Evolutionary conservation across 37 sponge, comb jelly and placozoan genomes (phyloP), one percentile per base, ranked within the genome.

Genomic region (Petrosia ficiformis): DNA sequence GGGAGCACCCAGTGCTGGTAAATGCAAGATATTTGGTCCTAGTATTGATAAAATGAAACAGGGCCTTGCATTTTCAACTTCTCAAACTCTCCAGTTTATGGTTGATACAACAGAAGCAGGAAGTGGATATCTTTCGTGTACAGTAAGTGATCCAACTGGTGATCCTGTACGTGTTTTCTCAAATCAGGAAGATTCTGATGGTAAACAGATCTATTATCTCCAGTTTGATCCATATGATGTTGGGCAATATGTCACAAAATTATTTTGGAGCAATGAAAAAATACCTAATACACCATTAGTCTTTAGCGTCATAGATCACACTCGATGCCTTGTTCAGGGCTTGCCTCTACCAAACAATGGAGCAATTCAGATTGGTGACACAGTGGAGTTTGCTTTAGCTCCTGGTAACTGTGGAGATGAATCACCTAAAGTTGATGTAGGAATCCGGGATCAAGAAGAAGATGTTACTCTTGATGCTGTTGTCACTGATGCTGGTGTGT

Each of bases 21-120:
- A 84, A 34, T 79, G 92, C 39, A 73, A 42, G 44, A 85, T 76
- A 0, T 79, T 76, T 31, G 92, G 87, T 3, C 35, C 63, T 1
- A 71, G 78, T 10, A 25, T 84, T 4, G 84, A 82, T 5, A 75
- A 67, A 35, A 8, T 48, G 14, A 48, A 14, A 48, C 19, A 21
- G 0, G 63, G 70, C 3, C 42, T 61, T n/a, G 33, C 71, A 19
- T 43, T 77, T 28, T 36, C 77, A 8, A 58, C 71, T 10, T 72
- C 78, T 39, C 64, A 77, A 4, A 82, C 81, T 0, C 72, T 95
- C 1, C 37, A 82, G 68, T 79, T 91, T 41, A 77, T 57, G 14
- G 71, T 95, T 14, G 89, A 95, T 48, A 67, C 82, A 0, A 91
- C 81, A 16, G 68, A 80, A 2, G 92, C 92, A 26, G 96, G 96